Conservation (phyloP, 2,797 vertebrate species). For the Crax fasciolata region DNA sequence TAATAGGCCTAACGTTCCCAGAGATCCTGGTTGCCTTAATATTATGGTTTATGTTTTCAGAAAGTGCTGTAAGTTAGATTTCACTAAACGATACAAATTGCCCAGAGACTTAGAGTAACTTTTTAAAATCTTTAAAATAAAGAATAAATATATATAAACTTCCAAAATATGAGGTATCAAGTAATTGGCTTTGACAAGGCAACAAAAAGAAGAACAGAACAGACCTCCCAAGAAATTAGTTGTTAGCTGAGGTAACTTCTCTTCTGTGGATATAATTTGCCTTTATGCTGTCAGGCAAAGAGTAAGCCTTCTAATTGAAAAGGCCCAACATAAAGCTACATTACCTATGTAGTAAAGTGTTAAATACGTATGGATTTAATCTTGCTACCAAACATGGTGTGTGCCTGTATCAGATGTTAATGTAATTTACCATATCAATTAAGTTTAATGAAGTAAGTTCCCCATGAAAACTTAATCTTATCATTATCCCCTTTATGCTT, state of each 20-base stretch:
- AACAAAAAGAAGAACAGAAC: not conserved
- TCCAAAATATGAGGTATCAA: not conserved
- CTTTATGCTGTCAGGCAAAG: not conserved
- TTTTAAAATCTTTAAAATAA: not conserved
- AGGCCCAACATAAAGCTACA: not conserved
- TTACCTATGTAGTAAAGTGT: not conserved
- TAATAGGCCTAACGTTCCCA: not conserved
- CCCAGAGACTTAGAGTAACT: not conserved
- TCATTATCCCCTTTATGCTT: not conserved
- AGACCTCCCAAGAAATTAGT: not conserved
- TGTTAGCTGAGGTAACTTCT: not conserved
- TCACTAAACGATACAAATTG: not conserved
- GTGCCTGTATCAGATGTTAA: not conserved
- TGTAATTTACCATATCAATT: conserved; percentile 49
- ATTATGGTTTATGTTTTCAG: not conserved
- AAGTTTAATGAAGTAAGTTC: conserved; percentile 40
- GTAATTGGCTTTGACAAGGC: not conserved
- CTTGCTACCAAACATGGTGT: conserved; percentile 20
- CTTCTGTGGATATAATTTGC: not conserved
- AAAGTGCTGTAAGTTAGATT: not conserved
- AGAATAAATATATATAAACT: not conserved
- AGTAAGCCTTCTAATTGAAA: not conserved
- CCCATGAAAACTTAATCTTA: conserved; percentile 2
- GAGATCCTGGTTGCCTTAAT: not conserved
- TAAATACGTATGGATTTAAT: conserved; percentile 60